Evolutionary conservation across 2,888 invertebrate species (phyloP).

Genomic region (Atrina japonica): DNA sequence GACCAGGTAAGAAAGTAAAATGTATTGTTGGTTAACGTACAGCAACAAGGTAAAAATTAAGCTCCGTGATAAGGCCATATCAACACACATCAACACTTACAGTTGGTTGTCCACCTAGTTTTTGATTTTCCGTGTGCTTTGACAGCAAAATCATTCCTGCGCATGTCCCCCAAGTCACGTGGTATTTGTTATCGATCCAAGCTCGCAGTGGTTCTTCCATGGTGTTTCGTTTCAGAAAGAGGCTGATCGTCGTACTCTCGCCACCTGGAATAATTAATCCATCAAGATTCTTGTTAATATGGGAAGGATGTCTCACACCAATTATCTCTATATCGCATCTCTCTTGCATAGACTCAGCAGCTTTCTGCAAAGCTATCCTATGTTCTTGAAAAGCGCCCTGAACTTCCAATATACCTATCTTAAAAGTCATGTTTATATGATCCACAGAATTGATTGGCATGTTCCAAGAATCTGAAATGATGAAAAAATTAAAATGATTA

Average conservation of each 20-base stretch:
- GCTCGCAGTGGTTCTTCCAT: conserved; percentile 62
- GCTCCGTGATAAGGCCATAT: too few relatives aligned
- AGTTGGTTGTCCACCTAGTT: conserved; percentile 69
- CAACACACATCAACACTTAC: too few relatives aligned
- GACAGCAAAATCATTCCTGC: conserved; percentile 76
- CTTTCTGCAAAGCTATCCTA: conserved; percentile 61
- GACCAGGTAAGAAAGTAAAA: too few relatives aligned
- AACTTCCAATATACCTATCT: conserved; percentile 72
- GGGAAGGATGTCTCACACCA: conserved; percentile 58
- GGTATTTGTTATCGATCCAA: conserved; percentile 62
- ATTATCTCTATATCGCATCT: conserved; percentile 49
- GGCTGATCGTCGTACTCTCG: conserved; percentile 75
- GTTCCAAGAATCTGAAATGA: neutral
- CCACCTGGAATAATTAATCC: conserved; percentile 77
- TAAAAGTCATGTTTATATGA: neutral
- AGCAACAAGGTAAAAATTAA: too few relatives aligned
- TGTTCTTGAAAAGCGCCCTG: conserved; percentile 77
- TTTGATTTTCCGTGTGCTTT: conserved; percentile 67
- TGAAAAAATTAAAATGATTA: too few relatives aligned
- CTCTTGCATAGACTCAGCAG: conserved; percentile 40
- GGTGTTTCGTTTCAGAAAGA: conserved; percentile 69
- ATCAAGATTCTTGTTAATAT: conserved; percentile 58
- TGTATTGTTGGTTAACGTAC: too few relatives aligned
- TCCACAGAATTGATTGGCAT: conserved; percentile 11
- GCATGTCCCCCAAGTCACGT: conserved; percentile 76